Conservation (phyloP, 2,113 vertebrate genomes). For the Eudyptes chrysolophus region DNA sequence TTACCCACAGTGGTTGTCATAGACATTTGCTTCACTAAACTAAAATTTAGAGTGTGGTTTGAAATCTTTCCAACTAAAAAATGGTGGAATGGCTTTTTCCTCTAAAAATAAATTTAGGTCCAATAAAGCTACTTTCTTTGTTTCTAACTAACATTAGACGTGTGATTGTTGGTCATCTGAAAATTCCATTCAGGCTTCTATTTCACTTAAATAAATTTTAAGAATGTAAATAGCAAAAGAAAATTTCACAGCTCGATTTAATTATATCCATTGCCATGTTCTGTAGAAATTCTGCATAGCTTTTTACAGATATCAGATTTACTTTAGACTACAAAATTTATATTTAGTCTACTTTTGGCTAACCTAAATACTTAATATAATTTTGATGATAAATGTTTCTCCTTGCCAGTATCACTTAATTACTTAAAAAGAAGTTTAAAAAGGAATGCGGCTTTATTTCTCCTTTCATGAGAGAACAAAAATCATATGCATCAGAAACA, state of each 20-base stretch:
- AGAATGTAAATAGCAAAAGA: neutral
- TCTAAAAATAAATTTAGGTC: conserved; percentile 9
- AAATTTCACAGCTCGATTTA: neutral
- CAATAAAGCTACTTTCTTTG: neutral
- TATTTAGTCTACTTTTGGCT: neutral
- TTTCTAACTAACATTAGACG: neutral
- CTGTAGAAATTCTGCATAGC: neutral
- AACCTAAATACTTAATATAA: neutral
- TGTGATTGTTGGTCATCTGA: neutral
- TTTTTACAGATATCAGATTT: neutral
- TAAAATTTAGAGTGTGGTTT: conserved; percentile 44
- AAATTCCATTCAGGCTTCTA: neutral
- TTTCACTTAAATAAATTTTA: neutral
- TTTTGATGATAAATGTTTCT: neutral
- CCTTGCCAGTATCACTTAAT: neutral
- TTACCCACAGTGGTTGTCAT: conserved; percentile 47
- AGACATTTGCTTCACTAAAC: conserved; percentile 38
- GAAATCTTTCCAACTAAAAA: conserved; percentile 42
- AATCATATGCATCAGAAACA: neutral
- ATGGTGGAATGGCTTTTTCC: conserved; percentile 28
- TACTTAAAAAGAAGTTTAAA: neutral
- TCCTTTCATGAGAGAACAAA: neutral
- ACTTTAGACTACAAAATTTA: neutral
- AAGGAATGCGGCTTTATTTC: neutral
- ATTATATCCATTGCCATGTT: neutral